Evolutionary conservation across 2,888 invertebrate species (phyloP).

Genomic region (Dimorphilus gyrociliatus): DNA sequence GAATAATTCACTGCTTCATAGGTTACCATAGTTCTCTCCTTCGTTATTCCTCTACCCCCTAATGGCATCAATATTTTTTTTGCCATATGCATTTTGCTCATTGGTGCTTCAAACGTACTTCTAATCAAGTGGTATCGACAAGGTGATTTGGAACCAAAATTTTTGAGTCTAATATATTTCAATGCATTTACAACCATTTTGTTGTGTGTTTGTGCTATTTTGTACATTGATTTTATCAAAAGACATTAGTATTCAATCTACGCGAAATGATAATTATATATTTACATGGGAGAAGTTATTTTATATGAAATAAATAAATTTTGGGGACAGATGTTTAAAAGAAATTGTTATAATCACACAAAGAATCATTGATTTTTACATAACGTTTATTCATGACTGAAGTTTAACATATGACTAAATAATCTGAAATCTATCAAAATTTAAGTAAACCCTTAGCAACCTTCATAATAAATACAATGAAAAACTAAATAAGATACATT

Average conservation of each 20-base stretch:
- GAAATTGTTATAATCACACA: too few relatives aligned
- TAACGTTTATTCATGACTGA: too few relatives aligned
- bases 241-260: constrained; percentile 8
- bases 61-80: constrained; percentile 34
- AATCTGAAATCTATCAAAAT: too few relatives aligned
- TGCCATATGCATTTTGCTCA: constrained; percentile 31
- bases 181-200: constrained; percentile 37
- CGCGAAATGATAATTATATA: too few relatives aligned
- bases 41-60: constrained; percentile 13
- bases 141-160: constrained; percentile 39
- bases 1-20: neutral
- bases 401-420: too few relatives aligned
- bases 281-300: too few relatives aligned
- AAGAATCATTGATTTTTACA: too few relatives aligned
- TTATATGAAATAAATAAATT: too few relatives aligned
- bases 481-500: too few relatives aligned
- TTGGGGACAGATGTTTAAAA: too few relatives aligned
- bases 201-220: constrained; percentile 35
- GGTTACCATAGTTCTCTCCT: neutral
- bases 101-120: constrained; percentile 31
- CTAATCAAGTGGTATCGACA: constrained; percentile 39
- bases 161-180: constrained; percentile 36
- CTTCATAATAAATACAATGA: too few relatives aligned
- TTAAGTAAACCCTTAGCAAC: too few relatives aligned
- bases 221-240: constrained; percentile 20